These are phyloP conservation scores for Manduca sexta DNA, from an alignment of 1,140 invertebrate genomes.

Conservation along the genomic window DNA sequence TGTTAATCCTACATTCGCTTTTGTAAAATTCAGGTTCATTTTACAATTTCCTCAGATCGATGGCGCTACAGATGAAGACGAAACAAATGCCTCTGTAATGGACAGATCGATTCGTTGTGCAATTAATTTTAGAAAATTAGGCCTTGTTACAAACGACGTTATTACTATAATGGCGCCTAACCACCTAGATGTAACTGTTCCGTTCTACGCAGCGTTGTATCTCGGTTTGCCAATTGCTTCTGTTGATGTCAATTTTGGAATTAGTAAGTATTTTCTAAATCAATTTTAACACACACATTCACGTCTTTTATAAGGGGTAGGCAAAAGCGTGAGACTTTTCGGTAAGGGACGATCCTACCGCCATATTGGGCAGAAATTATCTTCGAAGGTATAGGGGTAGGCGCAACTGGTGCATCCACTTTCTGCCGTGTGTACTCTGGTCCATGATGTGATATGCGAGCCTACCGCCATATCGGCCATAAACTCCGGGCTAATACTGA, in stretches of 20 bases:
- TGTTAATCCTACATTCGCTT: not conserved
- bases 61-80: not conserved
- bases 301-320: too few relatives aligned
- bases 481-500: too few relatives aligned
- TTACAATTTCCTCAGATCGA: not conserved
- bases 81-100: constrained; percentile 20
- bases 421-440: too few relatives aligned
- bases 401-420: too few relatives aligned
- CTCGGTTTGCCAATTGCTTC: constrained; percentile 2
- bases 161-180: not conserved
- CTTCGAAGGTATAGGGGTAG: too few relatives aligned
- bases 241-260: not conserved
- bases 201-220: constrained; percentile 2
- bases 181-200: not conserved
- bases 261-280: not conserved
- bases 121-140: constrained; percentile 28
- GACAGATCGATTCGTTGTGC: constrained; percentile 40
- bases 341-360: too few relatives aligned
- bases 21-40: not conserved
- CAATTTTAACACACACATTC: too few relatives aligned
- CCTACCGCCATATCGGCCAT: too few relatives aligned
- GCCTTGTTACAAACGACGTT: constrained; percentile 1
- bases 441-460: too few relatives aligned
- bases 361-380: too few relatives aligned
- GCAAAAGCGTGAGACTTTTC: too few relatives aligned